Percentiles rank a stretch among this genome's conserved stretches.
phyloP scores from a whole-genome alignment of 92 coral and sea anemone genomes.

The Siderastrea radians region DNA sequence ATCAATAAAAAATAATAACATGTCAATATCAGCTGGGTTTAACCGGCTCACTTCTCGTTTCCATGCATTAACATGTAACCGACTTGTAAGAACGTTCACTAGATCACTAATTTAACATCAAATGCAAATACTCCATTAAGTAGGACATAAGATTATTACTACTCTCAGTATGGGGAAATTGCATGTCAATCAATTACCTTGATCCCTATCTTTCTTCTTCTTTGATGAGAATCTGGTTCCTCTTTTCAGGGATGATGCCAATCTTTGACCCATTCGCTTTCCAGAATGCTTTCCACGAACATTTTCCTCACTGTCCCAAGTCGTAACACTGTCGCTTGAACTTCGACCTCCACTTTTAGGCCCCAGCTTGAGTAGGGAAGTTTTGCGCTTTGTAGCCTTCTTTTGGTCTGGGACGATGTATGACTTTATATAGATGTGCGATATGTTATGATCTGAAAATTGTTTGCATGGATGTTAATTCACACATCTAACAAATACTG shows the following conservation, averaged over 20 bases:
- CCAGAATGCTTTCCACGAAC: constrained; percentile 47
- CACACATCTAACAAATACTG: neutral
- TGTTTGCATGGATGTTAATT: neutral
- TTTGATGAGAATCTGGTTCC: constrained; percentile 74
- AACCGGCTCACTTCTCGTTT: too few relatives aligned
- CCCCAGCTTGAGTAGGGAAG: constrained; percentile 73
- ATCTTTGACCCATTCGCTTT: constrained; percentile 61
- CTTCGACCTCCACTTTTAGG: constrained; percentile 20
- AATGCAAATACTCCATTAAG: too few relatives aligned
- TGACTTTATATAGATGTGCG: constrained; percentile 86
- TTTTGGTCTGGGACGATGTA: constrained; percentile 86
- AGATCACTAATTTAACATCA: too few relatives aligned
- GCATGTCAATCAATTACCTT: constrained; percentile 53
- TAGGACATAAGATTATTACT: too few relatives aligned
- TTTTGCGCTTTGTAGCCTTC: constrained; percentile 86
- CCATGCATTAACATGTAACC: too few relatives aligned
- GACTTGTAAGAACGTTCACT: too few relatives aligned
- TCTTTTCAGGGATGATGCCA: constrained; percentile 78
- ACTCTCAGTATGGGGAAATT: neutral
- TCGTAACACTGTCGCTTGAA: constrained; percentile 66
- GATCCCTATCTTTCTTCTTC: constrained; percentile 70
- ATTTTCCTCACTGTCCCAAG: constrained; percentile 58
- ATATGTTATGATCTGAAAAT: constrained; percentile 77
- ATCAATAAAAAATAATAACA: neutral
- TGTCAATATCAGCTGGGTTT: neutral